A percentile compares a stretch with the other conserved stretches of the same genome.
Evolutionary conservation across 1,140 invertebrate genomes (phyloP).

Genomic region (Pseudoatta argentina): DNA sequence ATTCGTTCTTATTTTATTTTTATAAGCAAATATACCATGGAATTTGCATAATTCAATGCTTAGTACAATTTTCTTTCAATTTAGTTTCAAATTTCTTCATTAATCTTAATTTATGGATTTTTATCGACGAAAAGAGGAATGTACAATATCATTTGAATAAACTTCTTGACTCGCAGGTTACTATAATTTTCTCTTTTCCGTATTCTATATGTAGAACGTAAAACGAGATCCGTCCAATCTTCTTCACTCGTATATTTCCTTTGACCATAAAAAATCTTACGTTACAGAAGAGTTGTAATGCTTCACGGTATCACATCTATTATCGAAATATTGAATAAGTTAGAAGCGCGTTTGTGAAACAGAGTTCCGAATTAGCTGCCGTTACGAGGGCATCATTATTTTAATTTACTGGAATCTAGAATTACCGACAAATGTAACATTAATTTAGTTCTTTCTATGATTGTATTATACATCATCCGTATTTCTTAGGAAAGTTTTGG

Average conservation of each 20-base stretch:
- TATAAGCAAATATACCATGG: background rate
- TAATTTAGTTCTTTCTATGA: slow-evolving; percentile 1
- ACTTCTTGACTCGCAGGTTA: background rate
- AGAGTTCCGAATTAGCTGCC: slow-evolving; percentile 15
- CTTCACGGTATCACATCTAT: slow-evolving; percentile 46
- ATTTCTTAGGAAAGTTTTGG: background rate
- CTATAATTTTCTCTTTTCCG: slow-evolving; percentile 9
- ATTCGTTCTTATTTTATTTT: background rate
- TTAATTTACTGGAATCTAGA: slow-evolving; percentile 22
- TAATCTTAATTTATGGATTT: background rate
- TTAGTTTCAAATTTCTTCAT: background rate
- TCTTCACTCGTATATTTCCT: slow-evolving; percentile 22
- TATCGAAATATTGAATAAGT: slow-evolving; percentile 54
- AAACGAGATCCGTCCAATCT: background rate
- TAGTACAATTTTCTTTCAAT: background rate
- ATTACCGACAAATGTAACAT: slow-evolving; percentile 27
- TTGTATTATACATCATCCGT: background rate
- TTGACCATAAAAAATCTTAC: slow-evolving; percentile 41
- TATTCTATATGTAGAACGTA: slow-evolving; percentile 18
- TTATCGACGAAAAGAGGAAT: background rate
- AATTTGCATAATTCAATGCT: background rate
- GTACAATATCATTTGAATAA: background rate
- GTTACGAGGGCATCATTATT: slow-evolving; percentile 11
- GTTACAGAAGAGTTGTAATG: slow-evolving; percentile 12
- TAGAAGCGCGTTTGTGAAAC: slow-evolving; percentile 9